These are phyloP conservation scores for Rhagonycha lutea DNA, from an alignment of 2,888 invertebrate genomes.

Conservation along the genomic window DNA sequence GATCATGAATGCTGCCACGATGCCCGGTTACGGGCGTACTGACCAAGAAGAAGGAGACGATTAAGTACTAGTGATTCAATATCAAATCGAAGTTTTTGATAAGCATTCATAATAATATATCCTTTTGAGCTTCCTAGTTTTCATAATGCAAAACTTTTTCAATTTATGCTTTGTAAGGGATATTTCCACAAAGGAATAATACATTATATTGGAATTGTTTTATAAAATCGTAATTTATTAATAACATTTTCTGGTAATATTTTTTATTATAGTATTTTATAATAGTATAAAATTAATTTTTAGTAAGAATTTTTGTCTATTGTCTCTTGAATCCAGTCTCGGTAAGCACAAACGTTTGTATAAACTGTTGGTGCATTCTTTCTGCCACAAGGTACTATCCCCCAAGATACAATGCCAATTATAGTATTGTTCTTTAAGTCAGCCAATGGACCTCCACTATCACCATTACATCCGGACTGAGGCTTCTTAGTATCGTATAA, in stretches of 20 bases:
- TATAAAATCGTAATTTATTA: neutral
- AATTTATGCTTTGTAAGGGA: too few species aligned
- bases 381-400: constrained; percentile 7
- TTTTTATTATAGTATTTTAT: too few species aligned
- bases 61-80: too few species aligned
- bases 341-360: constrained; percentile 6
- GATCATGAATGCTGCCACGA: too few species aligned
- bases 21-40: too few species aligned
- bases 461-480: constrained; percentile 59
- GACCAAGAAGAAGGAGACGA: too few species aligned
- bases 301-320: neutral
- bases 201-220: neutral
- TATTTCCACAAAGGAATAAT: too few species aligned
- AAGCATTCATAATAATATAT: too few species aligned
- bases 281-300: neutral
- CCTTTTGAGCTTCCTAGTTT: too few species aligned
- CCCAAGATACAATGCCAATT: constrained; percentile 13
- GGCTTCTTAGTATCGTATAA: constrained; percentile 40
- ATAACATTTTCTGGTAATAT: neutral
- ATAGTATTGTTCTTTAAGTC: neutral
- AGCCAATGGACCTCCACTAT: constrained; percentile 62
- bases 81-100: too few species aligned
- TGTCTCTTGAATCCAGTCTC: constrained; percentile 4
- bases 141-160: too few species aligned
- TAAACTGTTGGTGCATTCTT: constrained; percentile 7